A percentile compares a stretch with the other conserved stretches of the same genome.
Conservation (phyloP, 2,888 invertebrate genomes). For the Ligdia adustata region DNA sequence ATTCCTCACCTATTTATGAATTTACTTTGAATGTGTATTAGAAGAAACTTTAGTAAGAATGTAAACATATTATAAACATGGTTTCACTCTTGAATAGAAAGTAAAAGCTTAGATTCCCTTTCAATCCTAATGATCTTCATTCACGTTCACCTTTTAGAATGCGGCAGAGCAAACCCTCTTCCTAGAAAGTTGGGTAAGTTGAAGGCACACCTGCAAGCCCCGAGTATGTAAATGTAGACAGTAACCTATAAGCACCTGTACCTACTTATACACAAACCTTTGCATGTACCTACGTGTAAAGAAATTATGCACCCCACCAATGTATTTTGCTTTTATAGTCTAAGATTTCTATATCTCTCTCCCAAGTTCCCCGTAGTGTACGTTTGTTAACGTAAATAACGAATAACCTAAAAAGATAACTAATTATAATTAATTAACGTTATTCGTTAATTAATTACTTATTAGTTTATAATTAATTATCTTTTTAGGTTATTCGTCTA, state of each 20-base stretch:
- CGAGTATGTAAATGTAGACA: background rate
- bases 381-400: too few species aligned
- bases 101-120: constrained; percentile 16
- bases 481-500: too few species aligned
- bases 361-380: too few species aligned
- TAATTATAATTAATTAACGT: too few species aligned
- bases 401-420: too few species aligned
- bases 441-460: too few species aligned
- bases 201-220: constrained; percentile 45
- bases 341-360: too few species aligned
- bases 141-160: constrained; percentile 74
- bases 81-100: constrained; percentile 9
- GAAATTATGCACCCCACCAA: background rate
- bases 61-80: too few species aligned
- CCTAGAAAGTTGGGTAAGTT: constrained; percentile 78
- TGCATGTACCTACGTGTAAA: constrained; percentile 4
- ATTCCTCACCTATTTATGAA: too few species aligned
- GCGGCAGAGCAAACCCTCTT: constrained; percentile 80
- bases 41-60: too few species aligned
- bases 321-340: constrained; percentile 9
- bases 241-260: constrained; percentile 1
- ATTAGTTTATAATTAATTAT: too few species aligned
- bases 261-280: background rate
- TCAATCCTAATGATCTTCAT: constrained; percentile 33
- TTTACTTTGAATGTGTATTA: too few species aligned